Percentiles rank a stretch among this genome's conserved stretches.
Evolutionary conservation across 2,797 vertebrate genomes (phyloP).

Genomic region (Thaleichthys pacificus): DNA sequence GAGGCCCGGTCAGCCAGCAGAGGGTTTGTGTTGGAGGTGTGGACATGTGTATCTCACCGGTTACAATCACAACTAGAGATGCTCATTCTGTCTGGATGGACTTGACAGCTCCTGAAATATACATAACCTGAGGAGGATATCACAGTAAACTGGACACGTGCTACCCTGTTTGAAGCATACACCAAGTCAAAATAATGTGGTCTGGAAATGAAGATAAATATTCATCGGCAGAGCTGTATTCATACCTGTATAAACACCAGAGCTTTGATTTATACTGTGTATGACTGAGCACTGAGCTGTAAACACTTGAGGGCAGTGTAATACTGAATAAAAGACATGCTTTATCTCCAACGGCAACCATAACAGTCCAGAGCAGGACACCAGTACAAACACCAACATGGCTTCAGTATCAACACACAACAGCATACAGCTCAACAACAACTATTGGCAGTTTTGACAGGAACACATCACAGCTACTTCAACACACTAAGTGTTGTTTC

Average conservation of each 20-base stretch:
- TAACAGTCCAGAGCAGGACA: constrained; percentile 19
- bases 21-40: not conserved
- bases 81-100: constrained; percentile 60
- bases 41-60: constrained; percentile 52
- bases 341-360: constrained; percentile 18
- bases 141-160: not conserved
- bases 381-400: constrained; percentile 18
- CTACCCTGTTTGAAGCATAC: no score
- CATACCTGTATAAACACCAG: not conserved
- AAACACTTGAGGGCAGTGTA: constrained; percentile 68
- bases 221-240: no score
- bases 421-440: not conserved
- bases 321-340: constrained; percentile 30
- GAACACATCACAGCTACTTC: no score
- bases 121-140: constrained; percentile 57
- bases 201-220: no score
- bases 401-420: not conserved
- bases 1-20: no score
- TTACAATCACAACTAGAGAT: constrained; percentile 49
- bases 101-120: constrained; percentile 28
- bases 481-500: not conserved
- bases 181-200: not conserved
- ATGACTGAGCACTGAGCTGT: not conserved
- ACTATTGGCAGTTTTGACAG: not conserved
- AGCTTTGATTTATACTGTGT: not conserved